These are phyloP conservation scores for Dreissena polymorpha DNA, from an alignment of 1,140 invertebrate genomes.

Conservation along the genomic window DNA sequence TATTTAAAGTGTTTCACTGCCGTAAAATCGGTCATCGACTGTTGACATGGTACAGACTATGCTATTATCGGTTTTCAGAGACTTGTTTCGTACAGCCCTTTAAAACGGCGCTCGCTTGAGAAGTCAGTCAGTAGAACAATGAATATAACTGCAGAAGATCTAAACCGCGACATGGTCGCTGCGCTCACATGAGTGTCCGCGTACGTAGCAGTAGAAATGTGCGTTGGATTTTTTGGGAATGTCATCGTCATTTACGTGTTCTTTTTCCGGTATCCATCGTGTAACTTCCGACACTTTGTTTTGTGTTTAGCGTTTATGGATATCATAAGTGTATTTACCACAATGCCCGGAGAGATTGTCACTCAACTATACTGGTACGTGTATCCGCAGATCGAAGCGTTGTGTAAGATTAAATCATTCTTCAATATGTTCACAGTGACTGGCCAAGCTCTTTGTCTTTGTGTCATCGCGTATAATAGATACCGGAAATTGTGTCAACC, in stretches of 20 bases:
- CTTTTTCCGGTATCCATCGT: constrained; percentile 32
- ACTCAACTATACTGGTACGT: constrained; percentile 64
- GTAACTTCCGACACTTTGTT: constrained; percentile 58
- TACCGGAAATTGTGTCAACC: constrained; percentile 63
- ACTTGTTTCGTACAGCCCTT: too few relatives aligned
- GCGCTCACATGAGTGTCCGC: not conserved
- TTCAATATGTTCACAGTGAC: constrained; percentile 62
- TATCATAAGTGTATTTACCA: constrained; percentile 57
- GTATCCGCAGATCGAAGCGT: constrained; percentile 41
- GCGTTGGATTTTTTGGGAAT: constrained; percentile 59
- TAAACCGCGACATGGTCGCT: not conserved
- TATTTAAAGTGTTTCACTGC: too few relatives aligned
- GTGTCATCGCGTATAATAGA: constrained; percentile 60
- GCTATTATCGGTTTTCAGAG: too few relatives aligned
- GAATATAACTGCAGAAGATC: not conserved
- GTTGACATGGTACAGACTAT: too few relatives aligned
- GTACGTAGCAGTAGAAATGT: constrained; percentile 38
- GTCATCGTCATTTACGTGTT: constrained; percentile 58
- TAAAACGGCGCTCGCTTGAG: too few relatives aligned
- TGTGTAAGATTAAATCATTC: constrained; percentile 59
- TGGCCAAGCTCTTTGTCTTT: constrained; percentile 55
- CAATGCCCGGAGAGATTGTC: constrained; percentile 64
- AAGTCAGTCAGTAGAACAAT: too few relatives aligned
- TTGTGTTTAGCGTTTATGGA: constrained; percentile 61
- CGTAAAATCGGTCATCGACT: too few relatives aligned